Percentiles rank a stretch among this genome's conserved stretches.
Evolutionary conservation across 2,888 invertebrate genomes (phyloP).

Genomic region (Coelogynopora nodosa): DNA sequence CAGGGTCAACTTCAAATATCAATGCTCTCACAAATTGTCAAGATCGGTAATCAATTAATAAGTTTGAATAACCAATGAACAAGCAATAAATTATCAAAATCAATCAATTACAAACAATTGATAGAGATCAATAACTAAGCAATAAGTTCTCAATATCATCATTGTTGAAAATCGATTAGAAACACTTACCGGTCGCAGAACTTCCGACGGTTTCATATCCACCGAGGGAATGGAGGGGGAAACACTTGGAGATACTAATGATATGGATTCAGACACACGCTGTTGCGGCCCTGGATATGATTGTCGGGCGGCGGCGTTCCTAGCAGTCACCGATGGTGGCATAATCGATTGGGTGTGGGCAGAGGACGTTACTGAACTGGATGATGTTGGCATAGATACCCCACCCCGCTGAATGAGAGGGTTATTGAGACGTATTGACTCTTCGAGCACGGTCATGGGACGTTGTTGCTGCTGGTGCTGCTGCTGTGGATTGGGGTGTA

Average conservation of each 20-base stretch:
- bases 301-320: not conserved
- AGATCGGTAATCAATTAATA: too few species aligned
- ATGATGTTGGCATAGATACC: not conserved
- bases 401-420: not conserved
- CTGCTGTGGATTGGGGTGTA: not conserved
- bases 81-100: too few species aligned
- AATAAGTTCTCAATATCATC: too few species aligned
- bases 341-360: not conserved
- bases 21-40: too few species aligned
- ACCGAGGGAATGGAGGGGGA: not conserved
- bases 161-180: too few species aligned
- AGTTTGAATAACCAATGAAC: too few species aligned
- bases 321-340: not conserved
- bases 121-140: too few species aligned
- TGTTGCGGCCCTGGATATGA: not conserved
- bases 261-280: not conserved
- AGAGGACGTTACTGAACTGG: not conserved
- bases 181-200: not conserved
- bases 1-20: too few species aligned
- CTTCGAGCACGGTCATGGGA: not conserved
- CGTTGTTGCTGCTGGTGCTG: too few species aligned
- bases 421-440: conserved; percentile 2
- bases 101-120: too few species aligned
- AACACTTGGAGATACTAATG: not conserved
- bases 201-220: not conserved